Evolutionary conservation across 2,797 vertebrate species (phyloP).

Genomic region (Gobionotothen gibberifrons): DNA sequence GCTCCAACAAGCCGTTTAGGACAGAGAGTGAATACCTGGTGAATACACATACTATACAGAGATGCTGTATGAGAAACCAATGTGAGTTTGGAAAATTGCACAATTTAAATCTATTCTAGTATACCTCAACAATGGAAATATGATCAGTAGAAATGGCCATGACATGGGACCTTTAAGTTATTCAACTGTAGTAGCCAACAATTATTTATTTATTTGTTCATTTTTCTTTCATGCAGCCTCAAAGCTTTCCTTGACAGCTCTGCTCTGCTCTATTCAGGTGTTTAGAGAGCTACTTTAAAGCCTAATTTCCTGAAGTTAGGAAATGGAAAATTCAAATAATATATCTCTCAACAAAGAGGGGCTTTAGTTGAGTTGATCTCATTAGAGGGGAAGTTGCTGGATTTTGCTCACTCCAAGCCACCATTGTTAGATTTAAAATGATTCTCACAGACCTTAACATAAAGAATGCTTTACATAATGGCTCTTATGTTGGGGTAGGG

Average conservation of each 20-base stretch:
- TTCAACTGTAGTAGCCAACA: constrained; percentile 18
- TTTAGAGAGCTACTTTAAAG: constrained; percentile 18
- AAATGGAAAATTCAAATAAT: background rate
- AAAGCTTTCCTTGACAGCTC: constrained; percentile 34
- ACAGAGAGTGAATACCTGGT: too few relatives aligned
- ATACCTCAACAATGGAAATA: too few relatives aligned
- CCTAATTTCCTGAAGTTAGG: constrained; percentile 4
- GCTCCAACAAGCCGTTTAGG: too few relatives aligned
- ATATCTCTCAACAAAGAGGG: background rate
- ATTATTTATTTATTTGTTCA: constrained; percentile 27
- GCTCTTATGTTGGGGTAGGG: background rate
- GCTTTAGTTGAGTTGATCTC: background rate
- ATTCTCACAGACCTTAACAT: too few relatives aligned
- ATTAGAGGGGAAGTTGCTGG: background rate
- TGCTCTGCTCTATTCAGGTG: constrained; percentile 3
- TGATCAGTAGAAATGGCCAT: too few relatives aligned
- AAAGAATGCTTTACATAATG: background rate
- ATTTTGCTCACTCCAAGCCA: background rate
- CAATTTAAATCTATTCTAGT: too few relatives aligned
- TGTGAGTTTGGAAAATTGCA: too few relatives aligned
- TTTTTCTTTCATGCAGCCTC: constrained; percentile 1
- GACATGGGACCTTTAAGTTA: background rate
- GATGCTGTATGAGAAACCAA: too few relatives aligned
- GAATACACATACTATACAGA: too few relatives aligned
- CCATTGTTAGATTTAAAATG: too few relatives aligned